phyloP scores from a whole-genome alignment of 1,140 invertebrate species.

The Colletes latitarsis region DNA sequence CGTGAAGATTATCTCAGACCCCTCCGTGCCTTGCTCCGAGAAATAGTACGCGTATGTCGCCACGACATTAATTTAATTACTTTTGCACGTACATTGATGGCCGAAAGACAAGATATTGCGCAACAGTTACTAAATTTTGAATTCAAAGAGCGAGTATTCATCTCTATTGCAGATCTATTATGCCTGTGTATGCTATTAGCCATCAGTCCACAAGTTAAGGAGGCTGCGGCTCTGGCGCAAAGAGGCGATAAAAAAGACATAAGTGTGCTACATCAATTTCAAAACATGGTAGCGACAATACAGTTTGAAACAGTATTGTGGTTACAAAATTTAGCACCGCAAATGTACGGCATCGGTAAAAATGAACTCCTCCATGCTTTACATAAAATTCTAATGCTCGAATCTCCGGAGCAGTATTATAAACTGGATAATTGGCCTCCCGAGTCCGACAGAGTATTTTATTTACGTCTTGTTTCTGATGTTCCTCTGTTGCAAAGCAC shows the following conservation, averaged over 20 bases:
- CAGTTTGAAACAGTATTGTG: conserved; percentile 92
- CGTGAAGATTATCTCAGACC: conserved; percentile 95
- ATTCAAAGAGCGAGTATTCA: conserved; percentile 91
- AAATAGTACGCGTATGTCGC: conserved; percentile 92
- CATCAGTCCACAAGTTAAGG: conserved; percentile 88
- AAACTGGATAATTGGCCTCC: conserved; percentile 97
- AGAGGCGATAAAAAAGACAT: conserved; percentile 85
- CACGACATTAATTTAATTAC: conserved; percentile 89
- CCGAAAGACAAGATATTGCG: conserved; percentile 83
- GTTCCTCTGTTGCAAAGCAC: conserved; percentile 93
- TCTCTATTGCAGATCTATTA: conserved; percentile 91
- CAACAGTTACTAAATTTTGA: conserved; percentile 83
- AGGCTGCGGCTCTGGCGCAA: conserved; percentile 83
- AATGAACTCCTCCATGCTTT: conserved; percentile 90
- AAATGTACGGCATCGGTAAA: conserved; percentile 87
- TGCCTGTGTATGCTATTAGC: conserved; percentile 92
- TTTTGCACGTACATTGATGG: conserved; percentile 87
- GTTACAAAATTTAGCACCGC: conserved; percentile 90
- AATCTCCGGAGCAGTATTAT: conserved; percentile 92
- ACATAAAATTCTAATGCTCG: conserved; percentile 93
- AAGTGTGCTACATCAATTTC: conserved; percentile 83
- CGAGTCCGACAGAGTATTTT: conserved; percentile 90
- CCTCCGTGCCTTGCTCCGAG: conserved; percentile 90
- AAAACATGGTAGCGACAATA: conserved; percentile 87
- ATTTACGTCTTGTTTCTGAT: conserved; percentile 92